These are phyloP conservation scores for Megalops atlanticus DNA, from an alignment of 2,113 vertebrate species.

Conservation along the genomic window DNA sequence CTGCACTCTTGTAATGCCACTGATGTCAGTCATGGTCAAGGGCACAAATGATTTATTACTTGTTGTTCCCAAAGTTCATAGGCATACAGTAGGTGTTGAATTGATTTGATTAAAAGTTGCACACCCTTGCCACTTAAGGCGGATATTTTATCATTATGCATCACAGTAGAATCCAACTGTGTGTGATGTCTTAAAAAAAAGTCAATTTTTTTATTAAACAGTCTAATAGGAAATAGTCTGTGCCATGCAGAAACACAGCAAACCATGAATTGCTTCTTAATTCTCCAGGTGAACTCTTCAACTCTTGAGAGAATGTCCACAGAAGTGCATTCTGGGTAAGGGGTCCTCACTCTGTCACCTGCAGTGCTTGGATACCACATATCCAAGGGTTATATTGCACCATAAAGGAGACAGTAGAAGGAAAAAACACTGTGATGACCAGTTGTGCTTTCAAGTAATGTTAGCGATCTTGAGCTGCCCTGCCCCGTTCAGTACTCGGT, in stretches of 20 bases:
- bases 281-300: not conserved
- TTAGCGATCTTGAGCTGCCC: not conserved
- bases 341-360: not conserved
- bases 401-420: constrained; percentile 3
- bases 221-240: constrained; percentile 20
- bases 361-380: not conserved
- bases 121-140: constrained; percentile 15
- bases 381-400: constrained; percentile 39
- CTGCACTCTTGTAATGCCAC: not conserved
- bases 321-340: constrained; percentile 14
- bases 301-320: not conserved
- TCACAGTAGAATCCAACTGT: constrained; percentile 14
- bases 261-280: constrained; percentile 8
- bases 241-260: constrained; percentile 36
- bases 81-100: constrained; percentile 8
- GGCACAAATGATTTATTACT: not conserved
- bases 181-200: not conserved
- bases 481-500: constrained; percentile 63
- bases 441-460: constrained; percentile 37
- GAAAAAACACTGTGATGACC: constrained; percentile 18
- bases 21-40: not conserved
- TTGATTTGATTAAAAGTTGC: constrained; percentile 1
- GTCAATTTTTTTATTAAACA: not conserved
- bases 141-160: not conserved
- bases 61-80: constrained; percentile 7